Base-by-base conservation (phyloP, 2,888 invertebrate species). In the Pheosia tremula region DNA sequence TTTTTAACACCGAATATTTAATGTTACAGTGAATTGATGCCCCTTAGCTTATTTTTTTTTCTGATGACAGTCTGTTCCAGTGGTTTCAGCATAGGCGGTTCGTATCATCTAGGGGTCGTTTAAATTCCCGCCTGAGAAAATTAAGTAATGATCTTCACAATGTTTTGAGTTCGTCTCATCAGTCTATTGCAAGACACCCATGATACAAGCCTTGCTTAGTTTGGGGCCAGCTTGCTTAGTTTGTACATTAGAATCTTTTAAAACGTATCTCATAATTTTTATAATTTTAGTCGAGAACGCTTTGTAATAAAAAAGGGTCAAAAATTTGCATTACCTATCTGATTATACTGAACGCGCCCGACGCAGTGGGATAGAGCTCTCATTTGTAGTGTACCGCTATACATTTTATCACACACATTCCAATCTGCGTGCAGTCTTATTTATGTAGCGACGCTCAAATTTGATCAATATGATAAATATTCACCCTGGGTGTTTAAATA, bases 371-470 rank as follows among this genome's bases (percentile, higher is more conserved):
- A 82, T 76, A 77, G 80, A 86, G 85, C 81, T 81, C 87, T 84
- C 85, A 79, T 88, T 90, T 84, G 78, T 82, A 80, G 81, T 82
- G 79, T 84, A 81, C 84, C 84, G 78, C 84, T 76, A 91, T 92
- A 91, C 91, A 91, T 92, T 84, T 80, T 75, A 76, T 75, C 75
- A 77, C 74, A 71, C 78, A 77, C 83, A 81, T 86, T 84, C 84
- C 80, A 69, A 81, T 82, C 90, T 83, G 80, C 88, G 82, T 84
- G 86, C 74, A 81, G 83, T 80, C 80, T 74, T 77, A 91, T 90
- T 91, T 90, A 91, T 87, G 82, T 80, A 77, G 79, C 81, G 78
- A 83, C 81, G 84, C 84, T 77, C 68, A 76, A 70, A 74, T 72
- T 80, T 81, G 75, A 74, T 76, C 75, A 77, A 72, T 79, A 79